Evolutionary conservation across 2,113 vertebrate species (phyloP).

Genomic region (Semnornis frantzii): DNA sequence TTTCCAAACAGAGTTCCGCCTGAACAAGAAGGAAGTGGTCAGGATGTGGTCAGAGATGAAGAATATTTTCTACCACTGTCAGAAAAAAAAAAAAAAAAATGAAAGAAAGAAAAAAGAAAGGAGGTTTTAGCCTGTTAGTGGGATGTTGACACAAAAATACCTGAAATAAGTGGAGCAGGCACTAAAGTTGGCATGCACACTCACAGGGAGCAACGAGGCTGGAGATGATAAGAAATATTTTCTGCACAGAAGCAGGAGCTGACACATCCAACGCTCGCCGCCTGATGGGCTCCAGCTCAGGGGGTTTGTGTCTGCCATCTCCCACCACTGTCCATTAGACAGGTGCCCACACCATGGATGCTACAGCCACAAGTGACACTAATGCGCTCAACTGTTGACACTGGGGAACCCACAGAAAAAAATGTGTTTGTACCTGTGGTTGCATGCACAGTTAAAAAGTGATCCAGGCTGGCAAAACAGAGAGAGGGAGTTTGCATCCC

Average conservation of each 20-base stretch:
- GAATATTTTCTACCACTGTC: not conserved
- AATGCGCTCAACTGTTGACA: constrained; percentile 33
- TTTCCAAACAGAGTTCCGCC: constrained; percentile 14
- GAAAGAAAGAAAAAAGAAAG: not conserved
- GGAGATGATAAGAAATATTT: constrained; percentile 35
- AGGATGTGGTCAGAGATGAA: not conserved
- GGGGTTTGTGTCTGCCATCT: constrained; percentile 46
- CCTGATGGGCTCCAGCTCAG: constrained; percentile 56
- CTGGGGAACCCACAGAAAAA: constrained; percentile 12
- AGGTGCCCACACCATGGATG: not conserved
- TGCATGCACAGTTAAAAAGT: not conserved
- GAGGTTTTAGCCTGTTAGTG: not conserved
- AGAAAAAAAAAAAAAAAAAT: not conserved
- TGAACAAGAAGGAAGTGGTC: not conserved
- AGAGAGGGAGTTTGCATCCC: not conserved
- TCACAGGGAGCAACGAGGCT: constrained; percentile 10
- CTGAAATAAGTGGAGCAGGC: constrained; percentile 52
- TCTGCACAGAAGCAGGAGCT: constrained; percentile 24
- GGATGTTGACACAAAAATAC: constrained; percentile 9
- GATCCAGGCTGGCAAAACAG: not conserved
- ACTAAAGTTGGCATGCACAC: constrained; percentile 22
- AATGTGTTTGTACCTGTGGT: not conserved
- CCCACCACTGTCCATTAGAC: constrained; percentile 57
- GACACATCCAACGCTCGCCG: constrained; percentile 14
- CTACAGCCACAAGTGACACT: constrained; percentile 57